Evolutionary conservation across 1,140 invertebrate species (phyloP).

Genomic region (Dolichoris vasculosae): DNA sequence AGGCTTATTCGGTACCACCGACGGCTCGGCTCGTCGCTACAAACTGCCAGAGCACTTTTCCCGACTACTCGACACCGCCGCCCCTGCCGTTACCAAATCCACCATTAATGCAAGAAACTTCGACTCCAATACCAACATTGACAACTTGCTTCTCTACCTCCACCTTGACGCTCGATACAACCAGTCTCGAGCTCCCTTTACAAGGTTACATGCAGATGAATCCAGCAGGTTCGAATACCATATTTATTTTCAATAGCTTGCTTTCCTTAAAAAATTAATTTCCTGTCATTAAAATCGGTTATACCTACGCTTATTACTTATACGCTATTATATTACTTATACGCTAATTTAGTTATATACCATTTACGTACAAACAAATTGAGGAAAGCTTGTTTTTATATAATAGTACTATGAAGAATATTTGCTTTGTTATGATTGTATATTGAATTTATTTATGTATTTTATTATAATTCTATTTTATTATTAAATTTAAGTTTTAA

Average conservation of each 20-base stretch:
- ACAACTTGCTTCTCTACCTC: constrained; percentile 7
- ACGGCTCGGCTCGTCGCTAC: constrained; percentile 71
- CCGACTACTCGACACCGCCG: constrained; percentile 45
- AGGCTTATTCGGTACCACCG: constrained; percentile 75
- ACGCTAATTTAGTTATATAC: too few relatives aligned
- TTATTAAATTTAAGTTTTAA: too few relatives aligned
- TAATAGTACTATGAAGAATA: too few relatives aligned
- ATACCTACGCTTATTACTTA: too few relatives aligned
- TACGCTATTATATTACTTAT: too few relatives aligned
- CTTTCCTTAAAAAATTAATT: neutral
- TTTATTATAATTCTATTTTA: too few relatives aligned
- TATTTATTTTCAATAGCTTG: constrained; percentile 12
- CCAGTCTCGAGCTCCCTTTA: constrained; percentile 65
- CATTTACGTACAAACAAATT: too few relatives aligned
- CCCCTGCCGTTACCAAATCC: constrained; percentile 60
- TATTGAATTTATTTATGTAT: too few relatives aligned
- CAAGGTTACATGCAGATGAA: constrained; percentile 76
- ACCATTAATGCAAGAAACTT: constrained; percentile 51
- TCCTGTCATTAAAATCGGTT: neutral
- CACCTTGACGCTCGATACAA: constrained; percentile 47
- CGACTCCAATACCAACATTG: constrained; percentile 50
- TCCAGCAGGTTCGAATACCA: constrained; percentile 65
- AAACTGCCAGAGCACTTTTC: constrained; percentile 34
- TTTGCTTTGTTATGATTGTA: too few relatives aligned
- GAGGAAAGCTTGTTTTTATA: too few relatives aligned